Evolutionary conservation across 2,797 vertebrate genomes (phyloP).

Genomic region (Catharus ustulatus): DNA sequence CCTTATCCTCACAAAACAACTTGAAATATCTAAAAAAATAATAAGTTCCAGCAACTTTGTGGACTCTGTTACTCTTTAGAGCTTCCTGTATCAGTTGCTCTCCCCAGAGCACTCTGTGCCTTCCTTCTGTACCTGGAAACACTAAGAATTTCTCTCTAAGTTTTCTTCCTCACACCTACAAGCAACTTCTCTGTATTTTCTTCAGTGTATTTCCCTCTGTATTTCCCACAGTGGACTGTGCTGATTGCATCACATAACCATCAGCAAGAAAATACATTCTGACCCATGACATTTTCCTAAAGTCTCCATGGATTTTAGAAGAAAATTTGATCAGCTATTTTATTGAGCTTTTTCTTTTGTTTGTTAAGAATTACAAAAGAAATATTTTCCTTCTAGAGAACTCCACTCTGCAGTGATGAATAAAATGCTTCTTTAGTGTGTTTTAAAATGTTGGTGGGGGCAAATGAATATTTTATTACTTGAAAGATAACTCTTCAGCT

Average conservation of each 20-base stretch:
- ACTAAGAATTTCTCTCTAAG: not conserved
- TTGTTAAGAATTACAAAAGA: not conserved
- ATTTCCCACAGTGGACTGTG: too few relatives aligned
- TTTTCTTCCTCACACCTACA: not conserved
- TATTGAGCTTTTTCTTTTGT: not conserved
- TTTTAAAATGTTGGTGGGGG: not conserved
- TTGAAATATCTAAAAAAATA: not conserved
- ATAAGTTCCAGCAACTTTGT: not conserved
- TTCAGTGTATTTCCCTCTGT: not conserved
- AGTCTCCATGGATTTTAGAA: not conserved
- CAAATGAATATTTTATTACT: conserved; percentile 12
- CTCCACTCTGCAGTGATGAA: not conserved
- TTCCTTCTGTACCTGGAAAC: not conserved
- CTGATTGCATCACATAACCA: not conserved
- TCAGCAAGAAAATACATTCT: not conserved
- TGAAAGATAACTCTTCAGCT: conserved; percentile 4
- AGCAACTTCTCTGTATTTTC: not conserved
- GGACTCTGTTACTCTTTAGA: not conserved
- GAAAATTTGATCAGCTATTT: not conserved
- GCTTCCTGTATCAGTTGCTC: not conserved
- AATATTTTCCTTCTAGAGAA: not conserved
- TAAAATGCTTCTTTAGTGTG: not conserved
- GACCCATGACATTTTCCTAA: not conserved
- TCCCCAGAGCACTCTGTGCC: not conserved
- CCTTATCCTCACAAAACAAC: not conserved